Percentiles rank a stretch among this genome's conserved stretches.
Conservation (phyloP, 2,113 vertebrate genomes). For the Hemichromis elongatus region DNA sequence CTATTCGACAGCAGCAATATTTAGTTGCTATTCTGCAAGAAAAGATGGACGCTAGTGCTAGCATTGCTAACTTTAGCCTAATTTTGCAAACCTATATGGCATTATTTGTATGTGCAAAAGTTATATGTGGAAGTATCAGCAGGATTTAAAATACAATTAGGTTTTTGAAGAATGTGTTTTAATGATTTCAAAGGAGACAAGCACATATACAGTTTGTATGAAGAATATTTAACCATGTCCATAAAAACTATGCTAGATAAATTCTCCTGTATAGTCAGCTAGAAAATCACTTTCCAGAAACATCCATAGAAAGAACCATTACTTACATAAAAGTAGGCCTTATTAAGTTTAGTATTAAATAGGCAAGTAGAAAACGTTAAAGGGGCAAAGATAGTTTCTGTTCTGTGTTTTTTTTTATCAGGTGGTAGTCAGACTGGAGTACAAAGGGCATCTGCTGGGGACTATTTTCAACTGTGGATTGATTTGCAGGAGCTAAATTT, state of each 20-base stretch:
- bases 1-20: background rate
- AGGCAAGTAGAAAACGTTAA: background rate
- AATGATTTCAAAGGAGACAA: background rate
- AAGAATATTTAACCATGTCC: too few species aligned
- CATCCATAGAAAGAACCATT: background rate
- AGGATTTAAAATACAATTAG: background rate
- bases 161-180: background rate
- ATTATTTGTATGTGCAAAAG: background rate
- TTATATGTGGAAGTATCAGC: background rate
- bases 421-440: background rate
- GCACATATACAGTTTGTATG: background rate
- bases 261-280: background rate
- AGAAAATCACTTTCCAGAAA: background rate
- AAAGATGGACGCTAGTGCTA: background rate
- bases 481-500: background rate
- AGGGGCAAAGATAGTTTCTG: background rate
- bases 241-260: background rate
- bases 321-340: background rate
- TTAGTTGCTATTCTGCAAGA: background rate
- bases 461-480: background rate
- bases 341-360: background rate
- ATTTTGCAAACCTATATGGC: background rate
- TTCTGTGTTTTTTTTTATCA: background rate
- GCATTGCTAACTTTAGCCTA: background rate
- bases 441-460: background rate